Percentiles rank a stretch among this genome's conserved stretches.
phyloP scores from a whole-genome alignment of 2,113 vertebrate species.

The Catharus fuscescens region DNA sequence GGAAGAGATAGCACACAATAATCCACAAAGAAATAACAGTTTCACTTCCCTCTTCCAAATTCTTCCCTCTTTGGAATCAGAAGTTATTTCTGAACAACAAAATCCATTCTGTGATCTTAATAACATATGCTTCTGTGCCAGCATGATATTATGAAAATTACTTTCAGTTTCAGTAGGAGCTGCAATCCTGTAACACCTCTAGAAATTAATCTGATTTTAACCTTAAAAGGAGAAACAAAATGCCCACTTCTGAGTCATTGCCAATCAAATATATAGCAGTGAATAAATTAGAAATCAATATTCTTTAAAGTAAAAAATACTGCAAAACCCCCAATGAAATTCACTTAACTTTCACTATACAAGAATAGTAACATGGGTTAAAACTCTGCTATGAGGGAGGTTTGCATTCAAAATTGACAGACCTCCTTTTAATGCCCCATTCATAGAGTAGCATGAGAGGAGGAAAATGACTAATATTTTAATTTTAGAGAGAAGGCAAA shows the following conservation, averaged over 20 bases:
- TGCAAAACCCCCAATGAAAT: not conserved
- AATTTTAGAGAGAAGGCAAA: not conserved
- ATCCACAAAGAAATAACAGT: conserved; percentile 1
- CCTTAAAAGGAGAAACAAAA: not conserved
- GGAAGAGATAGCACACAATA: not conserved
- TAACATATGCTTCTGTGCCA: conserved; percentile 2
- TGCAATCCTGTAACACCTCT: not conserved
- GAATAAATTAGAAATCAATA: not conserved
- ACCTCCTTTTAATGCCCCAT: not conserved
- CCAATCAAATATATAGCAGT: not conserved
- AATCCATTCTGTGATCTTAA: conserved; percentile 38
- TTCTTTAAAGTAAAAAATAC: not conserved
- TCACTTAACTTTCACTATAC: not conserved
- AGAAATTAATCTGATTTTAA: not conserved
- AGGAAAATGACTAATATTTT: not conserved
- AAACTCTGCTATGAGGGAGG: not conserved
- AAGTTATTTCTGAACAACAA: conserved; percentile 35
- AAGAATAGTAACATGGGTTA: not conserved
- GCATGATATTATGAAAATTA: conserved; percentile 17
- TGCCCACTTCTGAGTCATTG: not conserved
- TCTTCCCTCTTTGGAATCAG: not conserved
- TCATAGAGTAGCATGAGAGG: not conserved
- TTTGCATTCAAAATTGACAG: not conserved
- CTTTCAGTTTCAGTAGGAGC: not conserved
- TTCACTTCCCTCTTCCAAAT: conserved; percentile 10